Conservation (phyloP, 2,888 invertebrate genomes). For the Epistrophella euchroma region DNA sequence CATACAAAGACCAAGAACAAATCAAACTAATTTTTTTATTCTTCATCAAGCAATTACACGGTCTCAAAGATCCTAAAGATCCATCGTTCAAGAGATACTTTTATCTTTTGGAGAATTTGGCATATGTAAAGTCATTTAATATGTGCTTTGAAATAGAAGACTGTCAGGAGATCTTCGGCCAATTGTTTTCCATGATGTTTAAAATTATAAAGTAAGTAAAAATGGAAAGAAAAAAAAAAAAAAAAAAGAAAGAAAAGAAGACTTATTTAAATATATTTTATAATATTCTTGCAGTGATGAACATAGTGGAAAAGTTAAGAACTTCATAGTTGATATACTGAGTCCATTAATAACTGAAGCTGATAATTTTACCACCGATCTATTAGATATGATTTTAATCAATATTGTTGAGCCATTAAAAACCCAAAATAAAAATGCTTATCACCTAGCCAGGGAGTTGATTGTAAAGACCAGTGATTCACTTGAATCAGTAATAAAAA, state of each 20-base stretch:
- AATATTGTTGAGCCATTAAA: slow-evolving; percentile 98
- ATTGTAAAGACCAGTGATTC: slow-evolving; percentile 96
- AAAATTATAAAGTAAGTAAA: slow-evolving; percentile 95
- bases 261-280: background rate
- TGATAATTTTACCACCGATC: slow-evolving; percentile 96
- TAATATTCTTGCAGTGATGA: slow-evolving; percentile 89
- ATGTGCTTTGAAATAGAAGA: slow-evolving; percentile 99
- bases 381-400: slow-evolving; percentile 95
- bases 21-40: slow-evolving; percentile 96
- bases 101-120: slow-evolving; percentile 97
- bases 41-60: slow-evolving; percentile 95
- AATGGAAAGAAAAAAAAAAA: no score
- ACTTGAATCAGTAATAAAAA: slow-evolving; percentile 96
- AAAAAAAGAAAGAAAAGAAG: background rate
- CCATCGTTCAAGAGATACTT: slow-evolving; percentile 99
- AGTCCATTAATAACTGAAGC: slow-evolving; percentile 97
- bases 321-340: slow-evolving; percentile 98
- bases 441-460: slow-evolving; percentile 95
- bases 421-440: slow-evolving; percentile 94
- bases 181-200: slow-evolving; percentile 96
- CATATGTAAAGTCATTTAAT: slow-evolving; percentile 99
- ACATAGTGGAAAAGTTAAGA: slow-evolving; percentile 97
- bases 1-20: slow-evolving; percentile 97
- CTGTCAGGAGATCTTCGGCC: slow-evolving; percentile 98
- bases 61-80: slow-evolving; percentile 97